Evolutionary conservation across 2,888 invertebrate genomes (phyloP).

Genomic region (Drosophila paranaensis): DNA sequence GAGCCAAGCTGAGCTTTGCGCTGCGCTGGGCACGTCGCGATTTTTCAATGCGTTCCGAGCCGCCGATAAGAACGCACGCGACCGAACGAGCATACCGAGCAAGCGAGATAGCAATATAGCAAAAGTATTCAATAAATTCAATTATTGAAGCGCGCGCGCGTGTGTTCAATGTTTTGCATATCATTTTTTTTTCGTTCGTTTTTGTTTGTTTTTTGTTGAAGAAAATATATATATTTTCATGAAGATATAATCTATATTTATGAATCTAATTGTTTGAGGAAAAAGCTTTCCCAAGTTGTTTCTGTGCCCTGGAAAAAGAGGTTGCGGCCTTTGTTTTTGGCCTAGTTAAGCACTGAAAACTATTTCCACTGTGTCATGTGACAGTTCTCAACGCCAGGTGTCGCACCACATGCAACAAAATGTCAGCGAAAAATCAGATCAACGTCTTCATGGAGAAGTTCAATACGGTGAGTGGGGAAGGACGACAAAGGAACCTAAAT

Average conservation of each 20-base stretch:
- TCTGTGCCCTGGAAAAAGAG: constrained; percentile 29
- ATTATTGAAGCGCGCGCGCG: constrained; percentile 59
- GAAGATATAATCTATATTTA: constrained; percentile 1
- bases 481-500: background rate
- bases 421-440: constrained; percentile 91
- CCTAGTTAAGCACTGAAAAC: constrained; percentile 11
- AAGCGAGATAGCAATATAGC: constrained; percentile 3
- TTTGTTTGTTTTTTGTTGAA: constrained; percentile 6
- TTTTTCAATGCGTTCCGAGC: constrained; percentile 80
- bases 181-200: constrained; percentile 9
- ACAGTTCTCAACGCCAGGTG: constrained; percentile 46
- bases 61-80: constrained; percentile 81
- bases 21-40: constrained; percentile 63
- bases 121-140: constrained; percentile 15
- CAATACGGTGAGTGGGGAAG: constrained; percentile 88
- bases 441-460: constrained; percentile 90
- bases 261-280: constrained; percentile 1
- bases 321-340: constrained; percentile 14
- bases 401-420: constrained; percentile 67
- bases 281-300: constrained; percentile 7
- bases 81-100: constrained; percentile 23
- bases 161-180: constrained; percentile 7
- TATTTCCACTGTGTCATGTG: constrained; percentile 43
- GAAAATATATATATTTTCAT: constrained; percentile 1
- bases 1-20: constrained; percentile 35